phyloP scores from a whole-genome alignment of 1,140 invertebrate species.

The Caenorhabditis elegans region WBcel235 BX284605.5:13275001-13275500 shows the following conservation, averaged over 20 bases:
- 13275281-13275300: too few relatives aligned
- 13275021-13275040: too few relatives aligned
- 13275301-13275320: slow-evolving; percentile 36
- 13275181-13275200: slow-evolving; percentile 39
- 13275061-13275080: not conserved
- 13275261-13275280: too few relatives aligned
- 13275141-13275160: slow-evolving; percentile 10
- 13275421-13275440: not conserved
- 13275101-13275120: too few relatives aligned
- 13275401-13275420: not conserved
- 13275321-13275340: slow-evolving; percentile 38
- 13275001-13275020: too few relatives aligned
- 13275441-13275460: too few relatives aligned
- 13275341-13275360: slow-evolving; percentile 35
- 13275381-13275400: slow-evolving; percentile 30
- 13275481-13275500: too few relatives aligned
- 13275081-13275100: too few relatives aligned
- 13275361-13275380: not conserved
- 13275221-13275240: not conserved
- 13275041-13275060: too few relatives aligned
- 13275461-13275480: too few relatives aligned
- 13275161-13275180: slow-evolving; percentile 33
- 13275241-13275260: slow-evolving; percentile 16
- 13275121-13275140: too few relatives aligned
- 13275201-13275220: slow-evolving; percentile 29